Evolutionary conservation across 2,888 invertebrate species (phyloP), one percentile per base, ranked within the genome.

Genomic region (Chromoteleia sp.): DNA sequence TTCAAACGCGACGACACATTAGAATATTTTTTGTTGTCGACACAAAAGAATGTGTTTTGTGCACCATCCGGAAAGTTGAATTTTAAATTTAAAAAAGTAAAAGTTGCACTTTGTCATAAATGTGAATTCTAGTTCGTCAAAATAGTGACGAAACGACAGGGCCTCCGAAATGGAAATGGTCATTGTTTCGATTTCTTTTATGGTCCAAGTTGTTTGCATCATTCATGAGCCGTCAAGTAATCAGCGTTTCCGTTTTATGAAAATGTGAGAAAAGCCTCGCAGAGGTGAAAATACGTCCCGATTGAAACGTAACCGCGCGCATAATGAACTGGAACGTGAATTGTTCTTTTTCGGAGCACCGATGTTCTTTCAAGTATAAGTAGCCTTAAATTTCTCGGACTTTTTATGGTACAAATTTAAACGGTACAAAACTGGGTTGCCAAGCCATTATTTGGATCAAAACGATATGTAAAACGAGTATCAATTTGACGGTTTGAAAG

Each of bases 371-470:
- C 39, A 52, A 65, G 50, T 65, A 39, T 52, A 52, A 65, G 29
- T 17, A 25, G 36, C 17, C 41, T 17, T 30, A 41, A 68, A 68
- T 68, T 68, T 68, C 67, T 30, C 54, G 25, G n/a, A 29, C 67
- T 68, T 68, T 68, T 68, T 54, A 43, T 10, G 30, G 5, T 30
- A 43, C 41, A 29, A 1, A 36, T 52, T 52, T 39, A 52, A 67
- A 67, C 67, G 67, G 52, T 67, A 41, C 15, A 29, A 68, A 68
- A 54, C 67, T 68, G 43, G 67, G 67, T 54, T 68, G 41, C 30
- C 15, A 8, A 29, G 14, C 4, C 41, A 21, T 43, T 43, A 21
- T 21, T 36, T 19, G 56, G 21, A 19, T 21, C 39, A 7, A 8
- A 8, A 8, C 33, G 33, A 4, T 1, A 8, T 8, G 8, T 33